These are phyloP conservation scores for Phengaris arion DNA, from an alignment of 2,888 invertebrate species.

Conservation along the genomic window DNA sequence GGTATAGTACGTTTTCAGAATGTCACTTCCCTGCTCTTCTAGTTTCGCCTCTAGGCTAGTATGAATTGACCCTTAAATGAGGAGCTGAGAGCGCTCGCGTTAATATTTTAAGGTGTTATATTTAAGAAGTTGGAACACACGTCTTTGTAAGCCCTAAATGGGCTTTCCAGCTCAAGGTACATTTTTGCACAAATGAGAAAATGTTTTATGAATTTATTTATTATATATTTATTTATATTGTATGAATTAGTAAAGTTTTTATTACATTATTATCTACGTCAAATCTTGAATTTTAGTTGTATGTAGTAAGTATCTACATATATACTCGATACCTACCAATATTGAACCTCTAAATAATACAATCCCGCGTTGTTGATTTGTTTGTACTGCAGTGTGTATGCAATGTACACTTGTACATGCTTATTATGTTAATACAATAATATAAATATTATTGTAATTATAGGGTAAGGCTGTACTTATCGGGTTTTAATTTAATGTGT, in stretches of 20 bases:
- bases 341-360: not conserved
- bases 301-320: too few species aligned
- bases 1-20: too few species aligned
- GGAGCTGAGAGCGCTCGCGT: not conserved
- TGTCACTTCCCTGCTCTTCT: too few species aligned
- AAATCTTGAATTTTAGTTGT: too few species aligned
- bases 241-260: too few species aligned
- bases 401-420: not conserved
- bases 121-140: not conserved
- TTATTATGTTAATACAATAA: not conserved
- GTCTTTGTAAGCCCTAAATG: not conserved
- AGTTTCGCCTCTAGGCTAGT: not conserved
- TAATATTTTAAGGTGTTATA: slow-evolving; percentile 1
- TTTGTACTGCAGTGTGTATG: not conserved
- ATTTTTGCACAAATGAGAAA: too few species aligned
- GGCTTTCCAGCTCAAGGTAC: not conserved
- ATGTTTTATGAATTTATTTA: too few species aligned
- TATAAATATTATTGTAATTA: not conserved
- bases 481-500: too few species aligned
- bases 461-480: not conserved
- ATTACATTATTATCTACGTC: too few species aligned
- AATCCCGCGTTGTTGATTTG: not conserved
- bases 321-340: not conserved
- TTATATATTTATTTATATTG: too few species aligned
- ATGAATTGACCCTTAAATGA: not conserved